phyloP scores from a whole-genome alignment of 2,888 invertebrate species.

The Biston stratarius region DNA sequence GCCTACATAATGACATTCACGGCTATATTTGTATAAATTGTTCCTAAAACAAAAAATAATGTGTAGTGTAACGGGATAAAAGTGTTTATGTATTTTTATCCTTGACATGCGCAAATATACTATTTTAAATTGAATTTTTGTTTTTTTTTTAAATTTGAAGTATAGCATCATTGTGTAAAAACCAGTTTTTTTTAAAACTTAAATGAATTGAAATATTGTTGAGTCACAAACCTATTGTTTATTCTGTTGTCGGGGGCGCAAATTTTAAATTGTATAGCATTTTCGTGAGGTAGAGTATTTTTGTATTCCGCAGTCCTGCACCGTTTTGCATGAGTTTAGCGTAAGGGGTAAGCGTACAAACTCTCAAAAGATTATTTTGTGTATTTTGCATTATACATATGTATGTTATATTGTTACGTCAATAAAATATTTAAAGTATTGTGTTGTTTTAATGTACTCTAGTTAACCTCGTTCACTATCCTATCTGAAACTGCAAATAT shows the following conservation, averaged over 20 bases:
- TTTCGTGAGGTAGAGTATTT: constrained; percentile 26
- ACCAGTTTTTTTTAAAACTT: not conserved
- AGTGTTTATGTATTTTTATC: too few relatives aligned
- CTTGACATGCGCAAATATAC: not conserved
- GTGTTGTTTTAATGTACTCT: constrained; percentile 13
- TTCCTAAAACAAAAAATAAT: too few relatives aligned
- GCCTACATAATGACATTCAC: too few relatives aligned
- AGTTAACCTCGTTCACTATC: too few relatives aligned
- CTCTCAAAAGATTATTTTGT: constrained; percentile 34
- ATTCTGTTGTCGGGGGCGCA: constrained; percentile 17
- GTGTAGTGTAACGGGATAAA: too few relatives aligned
- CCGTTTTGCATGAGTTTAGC: constrained; percentile 36
- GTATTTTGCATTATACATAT: constrained; percentile 60
- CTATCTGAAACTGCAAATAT: too few relatives aligned
- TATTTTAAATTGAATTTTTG: not conserved
- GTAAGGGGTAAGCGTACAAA: constrained; percentile 52
- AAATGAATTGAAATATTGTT: not conserved
- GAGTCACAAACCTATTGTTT: constrained; percentile 11
- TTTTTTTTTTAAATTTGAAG: not conserved
- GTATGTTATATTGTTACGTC: constrained; percentile 82
- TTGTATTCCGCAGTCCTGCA: constrained; percentile 29
- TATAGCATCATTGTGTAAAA: constrained; percentile 1
- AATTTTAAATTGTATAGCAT: constrained; percentile 27
- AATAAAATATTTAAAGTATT: constrained; percentile 72
- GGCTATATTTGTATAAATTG: too few relatives aligned